phyloP scores from a whole-genome alignment of 2,888 invertebrate genomes.

The Hydraecia micacea region DNA sequence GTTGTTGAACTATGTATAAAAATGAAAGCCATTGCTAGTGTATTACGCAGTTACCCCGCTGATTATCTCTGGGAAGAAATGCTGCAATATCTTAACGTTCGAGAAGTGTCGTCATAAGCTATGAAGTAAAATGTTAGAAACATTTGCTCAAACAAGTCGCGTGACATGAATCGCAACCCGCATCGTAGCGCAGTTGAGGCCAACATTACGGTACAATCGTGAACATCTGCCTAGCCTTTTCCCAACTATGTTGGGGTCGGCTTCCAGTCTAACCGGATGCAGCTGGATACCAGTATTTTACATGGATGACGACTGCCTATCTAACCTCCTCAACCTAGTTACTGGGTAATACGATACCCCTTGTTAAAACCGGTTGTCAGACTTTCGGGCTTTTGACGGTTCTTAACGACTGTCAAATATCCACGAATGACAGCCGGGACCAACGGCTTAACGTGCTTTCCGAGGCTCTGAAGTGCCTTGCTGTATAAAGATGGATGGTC shows the following conservation, averaged over 20 bases:
- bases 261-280: not conserved
- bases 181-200: not conserved
- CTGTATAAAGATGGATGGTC: not conserved
- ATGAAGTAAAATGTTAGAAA: slow-evolving; percentile 21
- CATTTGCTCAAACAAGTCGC: slow-evolving; percentile 26
- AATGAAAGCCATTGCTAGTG: no score
- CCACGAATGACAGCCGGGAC: not conserved
- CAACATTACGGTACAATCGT: slow-evolving; percentile 21
- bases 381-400: not conserved
- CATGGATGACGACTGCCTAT: not conserved
- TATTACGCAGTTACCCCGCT: no score
- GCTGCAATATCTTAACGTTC: not conserved
- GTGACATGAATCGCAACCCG: slow-evolving; percentile 5
- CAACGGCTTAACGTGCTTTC: not conserved
- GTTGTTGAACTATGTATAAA: no score
- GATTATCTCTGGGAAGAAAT: not conserved
- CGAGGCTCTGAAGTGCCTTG: not conserved
- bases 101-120: slow-evolving; percentile 11
- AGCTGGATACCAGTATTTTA: not conserved
- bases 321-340: not conserved
- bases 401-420: not conserved
- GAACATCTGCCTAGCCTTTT: not conserved
- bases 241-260: not conserved
- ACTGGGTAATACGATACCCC: not conserved
- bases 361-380: not conserved